These are phyloP conservation scores for Apotomis capreana DNA, from an alignment of 2,888 invertebrate species.

Conservation along the genomic window DNA sequence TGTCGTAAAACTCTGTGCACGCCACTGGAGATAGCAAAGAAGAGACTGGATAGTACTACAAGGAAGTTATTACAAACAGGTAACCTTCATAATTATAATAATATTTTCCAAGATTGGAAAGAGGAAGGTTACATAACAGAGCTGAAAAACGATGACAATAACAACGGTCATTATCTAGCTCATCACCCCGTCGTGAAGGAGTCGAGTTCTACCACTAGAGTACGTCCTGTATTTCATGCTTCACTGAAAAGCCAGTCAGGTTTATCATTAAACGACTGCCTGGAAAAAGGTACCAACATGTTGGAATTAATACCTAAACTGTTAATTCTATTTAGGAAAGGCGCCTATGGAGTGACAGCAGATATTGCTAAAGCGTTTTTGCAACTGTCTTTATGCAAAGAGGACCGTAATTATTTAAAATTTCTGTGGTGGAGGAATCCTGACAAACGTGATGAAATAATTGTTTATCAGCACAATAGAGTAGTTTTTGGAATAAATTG, in stretches of 20 bases:
- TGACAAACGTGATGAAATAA: not conserved
- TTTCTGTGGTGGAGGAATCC: conserved; percentile 12
- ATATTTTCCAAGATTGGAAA: too few relatives aligned
- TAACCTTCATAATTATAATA: too few relatives aligned
- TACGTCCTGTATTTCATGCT: too few relatives aligned
- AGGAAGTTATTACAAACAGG: not conserved
- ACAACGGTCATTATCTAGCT: too few relatives aligned
- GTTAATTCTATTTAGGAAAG: not conserved
- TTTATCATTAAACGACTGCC: too few relatives aligned
- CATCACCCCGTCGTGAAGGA: too few relatives aligned
- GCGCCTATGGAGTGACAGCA: not conserved
- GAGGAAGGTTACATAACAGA: too few relatives aligned
- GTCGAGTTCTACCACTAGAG: too few relatives aligned
- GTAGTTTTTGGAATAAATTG: conserved; percentile 37
- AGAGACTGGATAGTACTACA: not conserved
- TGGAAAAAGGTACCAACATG: not conserved
- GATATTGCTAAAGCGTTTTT: conserved; percentile 15
- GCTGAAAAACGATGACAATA: too few relatives aligned
- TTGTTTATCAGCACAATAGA: conserved; percentile 8
- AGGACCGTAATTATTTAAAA: conserved; percentile 9
- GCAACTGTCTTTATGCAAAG: not conserved
- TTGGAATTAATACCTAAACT: not conserved
- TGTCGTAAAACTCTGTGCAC: too few relatives aligned
- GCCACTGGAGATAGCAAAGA: too few relatives aligned
- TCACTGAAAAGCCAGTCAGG: too few relatives aligned